Base-by-base conservation (phyloP, 2,888 invertebrate genomes). In the Drosophila koepferae region DNA sequence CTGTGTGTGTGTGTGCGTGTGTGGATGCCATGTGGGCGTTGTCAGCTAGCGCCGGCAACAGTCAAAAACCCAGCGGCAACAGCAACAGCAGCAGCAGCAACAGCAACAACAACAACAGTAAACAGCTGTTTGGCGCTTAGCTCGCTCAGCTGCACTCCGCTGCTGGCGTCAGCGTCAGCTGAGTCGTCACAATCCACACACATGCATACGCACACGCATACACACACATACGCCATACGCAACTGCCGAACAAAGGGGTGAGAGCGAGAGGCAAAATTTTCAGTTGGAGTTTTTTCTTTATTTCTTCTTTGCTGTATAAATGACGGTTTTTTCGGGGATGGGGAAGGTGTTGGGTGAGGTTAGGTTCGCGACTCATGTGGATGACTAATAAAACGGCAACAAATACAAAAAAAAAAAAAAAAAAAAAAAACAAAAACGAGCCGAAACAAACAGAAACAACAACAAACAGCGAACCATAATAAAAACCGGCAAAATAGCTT, bases 21-120 rank as follows among this genome's bases (percentile, higher is more conserved):
- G 56, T 75, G 88, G 73, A 67, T 74, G 72, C 53, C 71, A 72
- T 78, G 85, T 85, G 89, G 85, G 85, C 89, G 85, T 85, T 89
- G 90, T 83, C 90, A 68, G n/a, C 59, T n/a, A 60, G 51, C 63
- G 67, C 62, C 72, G 58, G 61, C 63, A 74, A 60, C 65, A 55
- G 48, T 41, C 81, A 55, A 51, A 51, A 58, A 70, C 53, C 63
- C 66, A 72, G 72, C 88, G 34, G 51, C 56, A 67, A 34, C 60
- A 40, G 51, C 49, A 54, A 43, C 41, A 77, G 41, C 43, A 77
- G 58, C 55, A 65, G 72, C 54, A 72, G 61, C 31, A 49, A 43
- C 41, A 77, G 41, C 43, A 77, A 60, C 55, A 65, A 77, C 54
- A 72, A 63, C 31, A 49, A 31, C 49, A 49, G 31, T 28, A 79